These are phyloP conservation scores for Cladopsammia gracilis DNA, from an alignment of 64 coral and sea anemone genomes.

Conservation along the genomic window DNA sequence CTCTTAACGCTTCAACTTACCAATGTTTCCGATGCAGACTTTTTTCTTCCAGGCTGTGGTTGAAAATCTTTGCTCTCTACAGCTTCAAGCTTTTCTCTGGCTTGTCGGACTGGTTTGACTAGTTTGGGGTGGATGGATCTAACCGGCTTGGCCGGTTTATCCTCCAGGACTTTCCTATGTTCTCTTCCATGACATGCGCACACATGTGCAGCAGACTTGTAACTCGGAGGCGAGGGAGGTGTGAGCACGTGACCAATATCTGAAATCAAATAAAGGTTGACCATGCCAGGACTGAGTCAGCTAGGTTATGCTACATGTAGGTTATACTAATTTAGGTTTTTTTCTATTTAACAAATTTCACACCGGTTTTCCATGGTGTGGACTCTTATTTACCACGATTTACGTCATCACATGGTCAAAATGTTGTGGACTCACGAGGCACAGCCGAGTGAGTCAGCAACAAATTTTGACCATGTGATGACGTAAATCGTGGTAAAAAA, in stretches of 20 bases:
- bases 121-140: conserved; percentile 19
- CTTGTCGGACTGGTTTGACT: conserved; percentile 27
- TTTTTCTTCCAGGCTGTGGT: neutral
- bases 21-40: neutral
- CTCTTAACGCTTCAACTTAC: neutral
- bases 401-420: no score
- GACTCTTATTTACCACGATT: no score
- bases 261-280: neutral
- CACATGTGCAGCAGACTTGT: neutral
- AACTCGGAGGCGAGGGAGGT: neutral
- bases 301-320: neutral
- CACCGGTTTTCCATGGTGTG: no score
- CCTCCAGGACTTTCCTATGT: neutral
- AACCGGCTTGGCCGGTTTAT: neutral
- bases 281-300: neutral
- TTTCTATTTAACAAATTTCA: no score
- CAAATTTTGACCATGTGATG: no score
- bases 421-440: no score
- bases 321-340: no score
- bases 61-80: neutral
- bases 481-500: no score
- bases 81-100: neutral
- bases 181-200: conserved; percentile 18
- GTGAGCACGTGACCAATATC: neutral
- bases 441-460: no score